Evolutionary conservation across 1,140 invertebrate genomes (phyloP), one percentile per base, ranked within the genome.

Genomic region (Planococcus citri): DNA sequence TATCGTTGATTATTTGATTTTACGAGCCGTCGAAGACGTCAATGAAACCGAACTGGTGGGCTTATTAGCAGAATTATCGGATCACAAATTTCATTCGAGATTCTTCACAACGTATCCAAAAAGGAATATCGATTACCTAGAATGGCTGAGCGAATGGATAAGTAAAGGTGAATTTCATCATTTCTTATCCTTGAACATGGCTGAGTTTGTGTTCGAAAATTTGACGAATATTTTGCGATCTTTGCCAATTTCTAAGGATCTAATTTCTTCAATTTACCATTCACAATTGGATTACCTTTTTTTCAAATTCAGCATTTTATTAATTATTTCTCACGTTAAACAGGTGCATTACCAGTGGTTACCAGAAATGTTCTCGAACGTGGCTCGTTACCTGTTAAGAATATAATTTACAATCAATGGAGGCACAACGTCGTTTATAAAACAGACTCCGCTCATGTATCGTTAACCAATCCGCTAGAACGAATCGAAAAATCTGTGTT

Each of bases 401-500:
- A 64, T 64, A 64, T 64, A 2, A 21, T 25, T 17, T 20, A 27
- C 17, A 64, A 64, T 64, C 60, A 24, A 21, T 64, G 60, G 60
- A 64, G 25, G 20, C 60, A 64, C 17, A 64, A 27, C 20, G 20
- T 64, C 2, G 60, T 64, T 9, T 64, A 64, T 64, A 64, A 64
- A 25, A 25, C 24, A 64, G 60, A 64, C 10, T 64, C 60, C 1
- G 8, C 60, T 4, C 20, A 64, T 17, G 10, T 25, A 4, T 64
- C 21, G 10, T 64, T 64, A 27, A 17, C 60, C 25, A 64, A 64
- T 27, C 60, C 60, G 4, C 9, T 25, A 17, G 60, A 64, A 64
- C 21, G 10, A 25, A 64, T 64, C 17, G 25, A 12, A 9, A 21
- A 64, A 64, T 64, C 60, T 4, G 21, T 64, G 60, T 64, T 64